Conservation (phyloP, 2,888 invertebrate species). For the Zygogramma bicolorata region DNA sequence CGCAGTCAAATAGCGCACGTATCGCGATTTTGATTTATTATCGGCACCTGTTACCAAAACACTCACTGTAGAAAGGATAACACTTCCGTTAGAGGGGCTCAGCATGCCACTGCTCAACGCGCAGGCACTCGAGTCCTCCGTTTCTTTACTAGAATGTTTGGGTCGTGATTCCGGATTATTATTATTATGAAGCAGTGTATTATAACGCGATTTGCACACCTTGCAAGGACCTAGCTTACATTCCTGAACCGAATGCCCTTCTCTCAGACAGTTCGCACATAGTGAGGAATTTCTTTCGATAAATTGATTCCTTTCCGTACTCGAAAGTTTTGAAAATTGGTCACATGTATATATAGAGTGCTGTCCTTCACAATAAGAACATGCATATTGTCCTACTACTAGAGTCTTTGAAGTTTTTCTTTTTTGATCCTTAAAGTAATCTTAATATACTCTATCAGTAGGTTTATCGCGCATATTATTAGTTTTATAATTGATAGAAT, state of each 20-base stretch:
- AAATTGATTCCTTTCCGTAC: slow-evolving; percentile 4
- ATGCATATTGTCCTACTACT: too few relatives aligned
- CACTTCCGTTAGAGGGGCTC: background rate
- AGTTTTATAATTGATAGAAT: slow-evolving; percentile 20
- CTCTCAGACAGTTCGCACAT: slow-evolving; percentile 17
- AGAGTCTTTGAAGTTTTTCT: too few relatives aligned
- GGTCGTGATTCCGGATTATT: too few relatives aligned
- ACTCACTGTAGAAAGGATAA: background rate
- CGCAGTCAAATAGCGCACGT: slow-evolving; percentile 21
- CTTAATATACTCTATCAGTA: too few relatives aligned
- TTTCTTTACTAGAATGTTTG: too few relatives aligned
- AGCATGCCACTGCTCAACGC: background rate
- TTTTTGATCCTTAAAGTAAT: too few relatives aligned
- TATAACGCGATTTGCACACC: background rate
- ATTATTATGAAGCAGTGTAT: too few relatives aligned
- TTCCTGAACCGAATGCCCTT: slow-evolving; percentile 3
- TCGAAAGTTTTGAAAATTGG: background rate
- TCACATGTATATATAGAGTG: slow-evolving; percentile 25
- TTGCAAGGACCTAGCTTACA: slow-evolving; percentile 1
- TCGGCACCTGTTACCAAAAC: background rate
- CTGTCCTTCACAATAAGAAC: slow-evolving; percentile 16
- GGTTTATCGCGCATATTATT: too few relatives aligned
- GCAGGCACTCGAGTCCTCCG: background rate
- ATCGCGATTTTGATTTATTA: background rate
- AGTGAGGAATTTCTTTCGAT: slow-evolving; percentile 14